A percentile compares a stretch with the other conserved stretches of the same genome.
Evolutionary conservation across 2,888 invertebrate genomes (phyloP).

Genomic region (Kuschelorhynchus macadamiae): DNA sequence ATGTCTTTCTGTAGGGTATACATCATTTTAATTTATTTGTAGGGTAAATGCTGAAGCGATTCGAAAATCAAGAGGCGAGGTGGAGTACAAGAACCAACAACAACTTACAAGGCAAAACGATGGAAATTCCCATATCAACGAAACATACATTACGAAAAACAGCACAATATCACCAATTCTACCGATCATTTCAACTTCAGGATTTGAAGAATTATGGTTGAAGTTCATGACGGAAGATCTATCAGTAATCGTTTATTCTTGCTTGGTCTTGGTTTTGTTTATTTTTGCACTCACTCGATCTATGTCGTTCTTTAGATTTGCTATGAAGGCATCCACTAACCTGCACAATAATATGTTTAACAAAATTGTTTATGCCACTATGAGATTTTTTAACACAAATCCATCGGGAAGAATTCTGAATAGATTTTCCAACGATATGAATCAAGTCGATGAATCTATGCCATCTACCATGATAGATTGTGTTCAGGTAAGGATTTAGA

Average conservation of each 20-base stretch:
- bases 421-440: conserved; percentile 79
- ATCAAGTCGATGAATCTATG: conserved; percentile 70
- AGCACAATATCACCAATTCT: not conserved
- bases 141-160: not conserved
- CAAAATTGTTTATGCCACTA: conserved; percentile 73
- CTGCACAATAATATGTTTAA: conserved; percentile 70
- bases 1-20: not conserved
- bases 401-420: conserved; percentile 75
- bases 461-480: conserved; percentile 69
- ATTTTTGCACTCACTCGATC: conserved; percentile 66
- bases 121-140: conserved; percentile 1
- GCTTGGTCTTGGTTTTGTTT: conserved; percentile 61
- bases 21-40: not conserved
- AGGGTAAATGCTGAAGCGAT: conserved; percentile 20
- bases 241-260: conserved; percentile 62
- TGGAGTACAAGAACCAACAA: no score
- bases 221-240: conserved; percentile 50
- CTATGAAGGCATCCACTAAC: conserved; percentile 69
- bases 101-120: not conserved
- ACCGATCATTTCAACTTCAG: no score
- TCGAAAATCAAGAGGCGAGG: conserved; percentile 1
- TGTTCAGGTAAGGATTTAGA: conserved; percentile 52
- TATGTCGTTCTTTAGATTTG: conserved; percentile 70
- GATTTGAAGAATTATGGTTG: conserved; percentile 40
- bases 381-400: conserved; percentile 78